Evolutionary conservation across 2,888 invertebrate genomes (phyloP), one percentile per base, ranked within the genome.

Genomic region (Epinotia brunnichana): DNA sequence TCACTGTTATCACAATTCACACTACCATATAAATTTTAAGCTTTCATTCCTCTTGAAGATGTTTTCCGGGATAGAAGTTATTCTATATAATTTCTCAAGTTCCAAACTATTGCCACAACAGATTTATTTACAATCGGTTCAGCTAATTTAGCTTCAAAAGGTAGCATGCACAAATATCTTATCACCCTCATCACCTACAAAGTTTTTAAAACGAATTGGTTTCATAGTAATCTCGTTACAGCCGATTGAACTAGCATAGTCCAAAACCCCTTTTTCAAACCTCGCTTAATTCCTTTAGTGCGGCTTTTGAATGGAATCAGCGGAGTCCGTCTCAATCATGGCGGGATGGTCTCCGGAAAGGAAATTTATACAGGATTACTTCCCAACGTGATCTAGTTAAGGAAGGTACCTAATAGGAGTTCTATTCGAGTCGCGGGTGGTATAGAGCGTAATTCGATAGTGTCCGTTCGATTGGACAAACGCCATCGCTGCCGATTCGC

Each of bases 331-430:
- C 64, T 59, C 70, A 64, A 70, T 71, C 66, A 41, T 15, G 53
- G 53, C 24, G 11, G 29, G 51, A 57, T 56, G 56, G 59, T 21
- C 24, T 17, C 29, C 44, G 66, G 66, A 60, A 66, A 41, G 70
- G 60, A 53, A 60, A 71, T 70, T 53, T 64, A 62, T 57, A 48
- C 59, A 53, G 70, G 59, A 71, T 71, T 66, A 71, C 51, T 53
- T 71, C 41, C 59, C 53, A 60, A 66, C 66, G 70, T 71, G 70
- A 71, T 51, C 70, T 66, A 66, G 66, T 71, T 71, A 71, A 13
- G 41, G 39, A 24, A 39, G 35, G 35, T 48, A 48, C 1, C 48
- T 48, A 48, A n/a, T n/a, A n/a, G 13, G 48, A 48, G 48, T 48
- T n/a, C 48, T 48, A n/a, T 48, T 48, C n/a, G 48, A 48, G n/a